Base-by-base conservation (phyloP, 2,797 vertebrate genomes). In the Leptatherina wallacei region DNA sequence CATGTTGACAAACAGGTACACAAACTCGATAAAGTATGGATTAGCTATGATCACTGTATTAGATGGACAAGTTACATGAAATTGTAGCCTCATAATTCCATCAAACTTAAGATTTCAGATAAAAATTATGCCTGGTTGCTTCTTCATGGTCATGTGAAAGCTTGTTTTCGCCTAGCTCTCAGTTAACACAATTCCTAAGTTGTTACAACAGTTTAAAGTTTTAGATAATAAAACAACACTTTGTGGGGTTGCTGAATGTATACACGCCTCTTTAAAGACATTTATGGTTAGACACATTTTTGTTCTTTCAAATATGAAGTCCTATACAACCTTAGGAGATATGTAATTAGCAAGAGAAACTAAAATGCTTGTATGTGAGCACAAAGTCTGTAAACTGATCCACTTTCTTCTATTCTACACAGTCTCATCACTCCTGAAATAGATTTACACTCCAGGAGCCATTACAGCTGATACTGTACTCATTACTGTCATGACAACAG, bases 401-500 rank as follows among this genome's bases (percentile, higher is more conserved):
- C 36, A 10, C 18, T 56, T 42, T 49, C n/a, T 42, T 65, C 54
- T 65, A 68, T 69, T 73, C 62, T 24, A n/a, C 47, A 40, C 18
- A 10, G 59, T 22, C 51, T 71, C 42, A n/a, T 49, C n/a, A 33
- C 59, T 71, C 47, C 44, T 69, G 20, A 71, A 72, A 61, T 55
- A 60, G 68, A 61, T 29, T 69, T 60, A 49, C 33, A 30, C 6
- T 66, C 22, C 66, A 22, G 30, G 4, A 22, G 29, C 62, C 35
- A 30, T 55, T 65, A 30, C 36, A 40, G 27, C 32, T 57, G 11
- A 65, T 68, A 20, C 6, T 3, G 68, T 30, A 40, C 69, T 66
- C 49, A 2, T 73, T 61, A 57, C 33, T 69, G 65, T 33, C 71
- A 61, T 49, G 49, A 69, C 58, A 69, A 49, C 47, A 57, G 35